Base-by-base conservation (phyloP, 2,888 invertebrate genomes). In the Lypha dubia region DNA sequence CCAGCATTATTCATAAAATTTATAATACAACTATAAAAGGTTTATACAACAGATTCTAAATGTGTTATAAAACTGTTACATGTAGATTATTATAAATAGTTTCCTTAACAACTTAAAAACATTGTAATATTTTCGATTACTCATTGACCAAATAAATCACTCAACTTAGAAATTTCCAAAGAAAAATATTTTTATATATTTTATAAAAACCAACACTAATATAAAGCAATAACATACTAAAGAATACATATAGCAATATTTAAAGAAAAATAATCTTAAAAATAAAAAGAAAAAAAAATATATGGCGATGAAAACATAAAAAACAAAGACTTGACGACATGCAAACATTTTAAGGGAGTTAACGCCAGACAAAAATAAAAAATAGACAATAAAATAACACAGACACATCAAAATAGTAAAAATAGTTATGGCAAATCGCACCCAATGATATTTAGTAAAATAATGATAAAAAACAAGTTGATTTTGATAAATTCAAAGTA, bases 351-450 rank as follows among this genome's bases (percentile, higher is more conserved):
- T 49, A 6, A n/a, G 74, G 84, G 74, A 51, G 84, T 80, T 22
- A 32, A 62, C 75, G 35, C 73, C 44, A 84, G 81, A 81, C 81
- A 11, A 24, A 9, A 70, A 81, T n/a, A n/a, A n/a, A n/a, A n/a
- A n/a, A n/a, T n/a, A n/a, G n/a, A 81, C 38, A 79, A 84, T 74
- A 58, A 62, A 58, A 62, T 51, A 62, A 28, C 20, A 22, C 77
- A 79, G 65, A 58, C 70, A 73, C 56, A 73, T 68, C 35, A 67
- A 68, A 74, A 32, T 58, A 20, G 20, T 35, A 44, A n/a, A n/a
- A n/a, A n/a, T n/a, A n/a, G n/a, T n/a, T n/a, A n/a, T n/a, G n/a
- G n/a, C n/a, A n/a, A n/a, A 73, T 70, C 84, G 74, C 81, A 74
- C 81, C 76, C 73, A 46, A 35, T 35, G 24, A 28, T 46, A 75